Conservation (phyloP, 2,888 invertebrate genomes). For the Diadegma fenestrale region DNA sequence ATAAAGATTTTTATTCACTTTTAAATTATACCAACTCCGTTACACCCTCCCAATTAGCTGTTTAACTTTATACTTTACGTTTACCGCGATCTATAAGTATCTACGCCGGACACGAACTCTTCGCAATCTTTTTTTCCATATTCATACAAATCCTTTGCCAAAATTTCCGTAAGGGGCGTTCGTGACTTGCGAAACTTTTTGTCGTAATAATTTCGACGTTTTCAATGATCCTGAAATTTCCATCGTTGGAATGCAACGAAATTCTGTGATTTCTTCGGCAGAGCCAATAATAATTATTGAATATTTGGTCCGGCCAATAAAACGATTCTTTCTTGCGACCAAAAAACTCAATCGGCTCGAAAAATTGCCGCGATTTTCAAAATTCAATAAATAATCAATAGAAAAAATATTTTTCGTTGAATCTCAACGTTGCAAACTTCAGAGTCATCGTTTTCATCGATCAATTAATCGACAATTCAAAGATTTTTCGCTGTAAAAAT, state of each 20-base stretch:
- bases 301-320: too few relatives aligned
- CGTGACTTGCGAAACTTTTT: background rate
- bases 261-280: too few relatives aligned
- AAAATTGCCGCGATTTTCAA: too few relatives aligned
- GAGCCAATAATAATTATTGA: too few relatives aligned
- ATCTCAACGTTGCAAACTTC: too few relatives aligned
- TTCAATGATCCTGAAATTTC: too few relatives aligned
- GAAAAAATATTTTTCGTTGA: too few relatives aligned
- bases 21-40: conserved; percentile 24
- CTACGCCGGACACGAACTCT: background rate
- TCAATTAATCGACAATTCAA: background rate
- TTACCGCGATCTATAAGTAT: background rate
- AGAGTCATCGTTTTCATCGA: too few relatives aligned
- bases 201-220: background rate
- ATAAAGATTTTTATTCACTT: conserved; percentile 8
- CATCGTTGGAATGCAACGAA: too few relatives aligned
- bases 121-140: background rate
- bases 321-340: too few relatives aligned
- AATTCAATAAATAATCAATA: too few relatives aligned
- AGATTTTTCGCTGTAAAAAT: background rate
- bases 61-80: conserved; percentile 4
- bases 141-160: background rate
- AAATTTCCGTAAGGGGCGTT: background rate
- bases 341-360: too few relatives aligned
- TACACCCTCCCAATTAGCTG: conserved; percentile 29